These are phyloP conservation scores for Cheiracanthium punctorium DNA, from an alignment of 2,888 invertebrate genomes.

Conservation along the genomic window DNA sequence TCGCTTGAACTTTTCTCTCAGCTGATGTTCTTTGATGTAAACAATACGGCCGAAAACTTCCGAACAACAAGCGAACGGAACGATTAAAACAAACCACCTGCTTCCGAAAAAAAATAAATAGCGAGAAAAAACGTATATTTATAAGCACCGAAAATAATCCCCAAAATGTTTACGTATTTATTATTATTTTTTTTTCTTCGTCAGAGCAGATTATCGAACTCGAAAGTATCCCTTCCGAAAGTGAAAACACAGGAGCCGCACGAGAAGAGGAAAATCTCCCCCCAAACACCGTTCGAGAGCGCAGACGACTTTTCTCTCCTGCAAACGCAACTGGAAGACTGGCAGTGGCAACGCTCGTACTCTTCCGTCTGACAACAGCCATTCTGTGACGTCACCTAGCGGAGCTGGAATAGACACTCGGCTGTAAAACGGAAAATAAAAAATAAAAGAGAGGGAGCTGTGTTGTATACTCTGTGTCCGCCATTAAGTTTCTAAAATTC, in stretches of 20 bases:
- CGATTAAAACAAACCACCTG: not conserved
- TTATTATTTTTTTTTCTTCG: not conserved
- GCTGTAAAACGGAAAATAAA: not conserved
- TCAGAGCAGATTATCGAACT: not conserved
- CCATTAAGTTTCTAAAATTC: too few species aligned
- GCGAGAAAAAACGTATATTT: not conserved
- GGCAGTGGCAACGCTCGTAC: conserved; percentile 37
- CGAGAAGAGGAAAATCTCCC: not conserved
- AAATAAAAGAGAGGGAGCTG: too few species aligned
- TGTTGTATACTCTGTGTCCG: too few species aligned
- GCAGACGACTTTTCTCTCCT: conserved; percentile 34
- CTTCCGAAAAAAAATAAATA: not conserved
- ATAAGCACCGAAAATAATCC: not conserved
- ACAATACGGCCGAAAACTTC: not conserved
- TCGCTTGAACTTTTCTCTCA: not conserved
- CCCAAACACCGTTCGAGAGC: conserved; percentile 25
- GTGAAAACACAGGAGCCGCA: not conserved
- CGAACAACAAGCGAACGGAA: not conserved
- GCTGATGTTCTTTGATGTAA: not conserved
- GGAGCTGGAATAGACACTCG: conserved; percentile 50
- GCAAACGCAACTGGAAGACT: conserved; percentile 60
- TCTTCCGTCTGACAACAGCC: conserved; percentile 60
- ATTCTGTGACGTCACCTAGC: conserved; percentile 60
- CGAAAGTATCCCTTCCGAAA: not conserved
- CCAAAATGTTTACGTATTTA: not conserved